phyloP scores from a whole-genome alignment of 2,797 vertebrate species.

The Artibeus jamaicensis region DNA sequence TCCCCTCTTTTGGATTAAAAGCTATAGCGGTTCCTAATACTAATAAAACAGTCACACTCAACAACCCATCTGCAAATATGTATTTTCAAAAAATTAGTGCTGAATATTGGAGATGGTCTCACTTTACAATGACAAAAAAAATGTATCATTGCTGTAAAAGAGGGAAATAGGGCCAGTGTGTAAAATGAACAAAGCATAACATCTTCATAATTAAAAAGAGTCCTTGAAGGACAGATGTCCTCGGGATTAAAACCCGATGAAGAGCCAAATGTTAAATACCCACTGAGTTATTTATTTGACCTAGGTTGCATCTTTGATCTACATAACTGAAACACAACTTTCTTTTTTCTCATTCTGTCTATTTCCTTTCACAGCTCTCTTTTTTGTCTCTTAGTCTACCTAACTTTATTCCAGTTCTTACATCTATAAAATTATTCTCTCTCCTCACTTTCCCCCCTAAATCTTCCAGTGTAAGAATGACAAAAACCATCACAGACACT shows the following conservation, averaged over 20 bases:
- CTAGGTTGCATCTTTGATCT: neutral
- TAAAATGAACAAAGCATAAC: conserved; percentile 24
- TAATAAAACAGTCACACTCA: neutral
- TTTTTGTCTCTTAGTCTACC: neutral
- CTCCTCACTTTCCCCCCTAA: neutral
- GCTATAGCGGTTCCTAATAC: conserved; percentile 16
- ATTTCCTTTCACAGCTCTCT: neutral
- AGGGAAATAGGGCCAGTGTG: neutral
- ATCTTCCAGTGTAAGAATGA: neutral
- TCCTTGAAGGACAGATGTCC: neutral
- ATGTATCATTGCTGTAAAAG: neutral
- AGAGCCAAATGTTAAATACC: neutral
- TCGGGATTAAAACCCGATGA: neutral
- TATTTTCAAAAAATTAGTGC: conserved; percentile 33
- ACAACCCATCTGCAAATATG: neutral
- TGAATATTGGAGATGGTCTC: conserved; percentile 29
- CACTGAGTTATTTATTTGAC: neutral
- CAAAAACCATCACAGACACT: neutral
- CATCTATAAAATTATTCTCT: conserved; percentile 14
- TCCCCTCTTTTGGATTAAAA: conserved; percentile 17
- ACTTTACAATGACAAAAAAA: conserved; percentile 9
- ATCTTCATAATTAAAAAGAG: neutral
- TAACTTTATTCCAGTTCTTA: neutral
- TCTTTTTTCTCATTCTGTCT: conserved; percentile 2
- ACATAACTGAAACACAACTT: neutral